phyloP scores from a whole-genome alignment of 1,140 invertebrate species.

The Lysiphlebus fabarum region DNA sequence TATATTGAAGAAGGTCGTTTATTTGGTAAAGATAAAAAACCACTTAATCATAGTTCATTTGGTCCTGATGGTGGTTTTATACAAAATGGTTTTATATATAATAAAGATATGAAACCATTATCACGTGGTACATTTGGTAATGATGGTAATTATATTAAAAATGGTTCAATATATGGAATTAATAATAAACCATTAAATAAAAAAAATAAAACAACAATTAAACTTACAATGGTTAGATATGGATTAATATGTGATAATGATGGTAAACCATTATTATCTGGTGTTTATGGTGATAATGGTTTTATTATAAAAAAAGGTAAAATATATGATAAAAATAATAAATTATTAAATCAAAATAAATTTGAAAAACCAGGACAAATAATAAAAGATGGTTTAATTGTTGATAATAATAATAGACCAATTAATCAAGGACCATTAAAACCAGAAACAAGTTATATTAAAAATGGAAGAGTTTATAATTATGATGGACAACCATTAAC shows the following conservation, averaged over 20 bases:
- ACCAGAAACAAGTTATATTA: conserved; percentile 42
- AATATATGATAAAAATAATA: conserved; percentile 39
- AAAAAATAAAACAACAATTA: conserved; percentile 37
- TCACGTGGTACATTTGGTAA: conserved; percentile 43
- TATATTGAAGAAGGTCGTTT: conserved; percentile 46
- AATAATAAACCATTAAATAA: conserved; percentile 41
- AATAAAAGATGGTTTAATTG: conserved; percentile 46
- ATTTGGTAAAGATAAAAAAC: conserved; percentile 43
- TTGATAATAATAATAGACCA: conserved; percentile 40
- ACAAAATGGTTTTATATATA: conserved; percentile 46
- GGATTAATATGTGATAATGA: conserved; percentile 45
- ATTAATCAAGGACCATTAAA: conserved; percentile 34
- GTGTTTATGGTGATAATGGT: conserved; percentile 42
- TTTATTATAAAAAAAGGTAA: conserved; percentile 44
- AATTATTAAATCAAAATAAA: conserved; percentile 37
- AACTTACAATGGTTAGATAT: conserved; percentile 41
- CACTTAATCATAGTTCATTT: conserved; percentile 46
- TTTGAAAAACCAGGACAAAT: conserved; percentile 38
- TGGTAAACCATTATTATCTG: conserved; percentile 41
- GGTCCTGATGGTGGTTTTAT: conserved; percentile 44
- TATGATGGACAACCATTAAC: conserved; percentile 39
- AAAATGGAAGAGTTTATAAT: conserved; percentile 42
- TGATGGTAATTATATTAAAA: conserved; percentile 45
- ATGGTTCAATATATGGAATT: conserved; percentile 39
- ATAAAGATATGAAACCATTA: conserved; percentile 41